phyloP scores from a whole-genome alignment of 2,113 vertebrate genomes.

The Atherinomorus stipes region DNA sequence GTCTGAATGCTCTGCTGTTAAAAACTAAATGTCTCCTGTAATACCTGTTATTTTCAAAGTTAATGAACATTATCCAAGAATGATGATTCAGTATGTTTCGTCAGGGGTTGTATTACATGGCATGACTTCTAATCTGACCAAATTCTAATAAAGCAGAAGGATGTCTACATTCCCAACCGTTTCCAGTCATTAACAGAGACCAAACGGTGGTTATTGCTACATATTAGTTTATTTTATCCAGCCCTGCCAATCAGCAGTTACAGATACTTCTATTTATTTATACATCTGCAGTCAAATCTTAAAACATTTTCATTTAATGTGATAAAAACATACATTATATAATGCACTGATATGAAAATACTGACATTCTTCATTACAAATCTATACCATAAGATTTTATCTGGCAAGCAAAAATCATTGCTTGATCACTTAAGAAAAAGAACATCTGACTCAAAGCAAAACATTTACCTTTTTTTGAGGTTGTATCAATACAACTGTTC shows the following conservation, averaged over 20 bases:
- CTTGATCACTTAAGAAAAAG: constrained; percentile 68
- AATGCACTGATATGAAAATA: constrained; percentile 85
- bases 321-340: constrained; percentile 83
- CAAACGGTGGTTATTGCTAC: constrained; percentile 56
- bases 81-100: too few relatives aligned
- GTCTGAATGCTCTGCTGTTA: too few relatives aligned
- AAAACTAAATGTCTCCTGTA: too few relatives aligned
- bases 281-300: constrained; percentile 68
- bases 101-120: too few relatives aligned
- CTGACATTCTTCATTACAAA: constrained; percentile 85
- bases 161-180: not conserved
- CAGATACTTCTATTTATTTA: constrained; percentile 73
- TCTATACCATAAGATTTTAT: constrained; percentile 83
- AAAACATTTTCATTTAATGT: constrained; percentile 77
- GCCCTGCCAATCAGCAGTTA: constrained; percentile 74
- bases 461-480: constrained; percentile 60
- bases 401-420: constrained; percentile 79
- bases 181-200: not conserved
- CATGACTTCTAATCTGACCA: too few relatives aligned
- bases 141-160: too few relatives aligned
- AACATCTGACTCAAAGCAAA: constrained; percentile 38
- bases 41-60: too few relatives aligned
- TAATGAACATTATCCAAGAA: too few relatives aligned
- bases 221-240: constrained; percentile 85
- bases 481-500: constrained; percentile 55